Conservation (phyloP, 2,113 vertebrate species). For the Porphyrio hochstetteri region DNA sequence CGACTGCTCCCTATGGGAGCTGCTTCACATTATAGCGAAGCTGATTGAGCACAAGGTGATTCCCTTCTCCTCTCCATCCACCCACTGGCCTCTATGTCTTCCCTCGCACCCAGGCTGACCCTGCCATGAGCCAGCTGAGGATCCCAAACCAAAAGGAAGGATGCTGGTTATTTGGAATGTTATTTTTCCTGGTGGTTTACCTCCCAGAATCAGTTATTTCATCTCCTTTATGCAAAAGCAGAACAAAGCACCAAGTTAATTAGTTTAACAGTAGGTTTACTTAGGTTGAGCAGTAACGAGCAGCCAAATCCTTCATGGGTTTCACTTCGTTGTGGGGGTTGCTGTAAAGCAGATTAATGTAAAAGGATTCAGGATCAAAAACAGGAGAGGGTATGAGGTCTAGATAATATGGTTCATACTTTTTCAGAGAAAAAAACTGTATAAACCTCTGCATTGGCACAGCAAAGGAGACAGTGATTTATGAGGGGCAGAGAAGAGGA, state of each 20-base stretch:
- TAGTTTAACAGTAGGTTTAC: neutral
- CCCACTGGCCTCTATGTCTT: neutral
- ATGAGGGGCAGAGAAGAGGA: neutral
- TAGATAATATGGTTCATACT: neutral
- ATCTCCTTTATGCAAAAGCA: neutral
- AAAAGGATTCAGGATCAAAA: neutral
- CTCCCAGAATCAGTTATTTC: neutral
- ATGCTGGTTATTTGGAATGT: neutral
- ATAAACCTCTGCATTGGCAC: neutral
- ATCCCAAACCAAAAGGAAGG: neutral
- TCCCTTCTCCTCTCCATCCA: neutral
- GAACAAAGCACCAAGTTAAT: neutral
- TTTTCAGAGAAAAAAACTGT: neutral
- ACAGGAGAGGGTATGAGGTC: neutral
- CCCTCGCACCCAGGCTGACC: accelerated
- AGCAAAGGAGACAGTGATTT: conserved; percentile 5
- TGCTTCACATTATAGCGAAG: neutral
- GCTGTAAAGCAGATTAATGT: neutral
- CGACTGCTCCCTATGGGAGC: accelerated
- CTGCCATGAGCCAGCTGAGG: accelerated
- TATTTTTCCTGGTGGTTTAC: neutral
- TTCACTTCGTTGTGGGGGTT: neutral
- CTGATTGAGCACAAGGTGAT: no score
- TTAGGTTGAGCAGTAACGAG: neutral
- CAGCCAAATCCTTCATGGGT: neutral